phyloP scores from a whole-genome alignment of 1,140 invertebrate genomes.

The Heliothis virescens region DNA sequence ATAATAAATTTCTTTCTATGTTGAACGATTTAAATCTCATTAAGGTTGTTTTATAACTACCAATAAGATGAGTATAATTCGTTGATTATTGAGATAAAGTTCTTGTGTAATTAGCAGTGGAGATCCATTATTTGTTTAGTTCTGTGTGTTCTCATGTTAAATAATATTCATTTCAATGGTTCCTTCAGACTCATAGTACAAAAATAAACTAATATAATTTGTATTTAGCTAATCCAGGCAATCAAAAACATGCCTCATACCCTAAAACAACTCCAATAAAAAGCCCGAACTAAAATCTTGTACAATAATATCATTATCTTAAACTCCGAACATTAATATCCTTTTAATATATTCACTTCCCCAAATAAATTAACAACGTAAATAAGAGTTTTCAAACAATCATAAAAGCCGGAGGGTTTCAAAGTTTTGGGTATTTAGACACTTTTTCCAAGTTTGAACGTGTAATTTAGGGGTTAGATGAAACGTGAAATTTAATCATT shows the following conservation, averaged over 20 bases:
- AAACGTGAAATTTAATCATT: conserved; percentile 52
- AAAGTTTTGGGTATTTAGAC: conserved; percentile 49
- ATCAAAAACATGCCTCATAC: neutral
- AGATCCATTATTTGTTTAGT: too few relatives aligned
- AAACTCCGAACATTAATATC: conserved; percentile 71
- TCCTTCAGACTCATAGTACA: too few relatives aligned
- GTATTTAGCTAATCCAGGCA: neutral
- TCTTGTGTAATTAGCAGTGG: too few relatives aligned
- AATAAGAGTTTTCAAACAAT: conserved; percentile 61
- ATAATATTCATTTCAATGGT: too few relatives aligned
- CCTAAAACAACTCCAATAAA: conserved; percentile 21
- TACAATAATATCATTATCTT: conserved; percentile 53
- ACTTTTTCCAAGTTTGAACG: conserved; percentile 52
- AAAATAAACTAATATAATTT: too few relatives aligned
- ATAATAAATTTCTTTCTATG: too few relatives aligned
- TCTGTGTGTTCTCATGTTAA: too few relatives aligned
- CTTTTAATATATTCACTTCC: conserved; percentile 73
- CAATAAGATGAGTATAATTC: too few relatives aligned
- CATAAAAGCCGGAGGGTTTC: conserved; percentile 45
- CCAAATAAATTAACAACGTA: conserved; percentile 74
- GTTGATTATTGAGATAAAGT: too few relatives aligned
- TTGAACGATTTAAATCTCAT: too few relatives aligned
- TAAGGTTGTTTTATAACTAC: too few relatives aligned
- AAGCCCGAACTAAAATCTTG: conserved; percentile 12
- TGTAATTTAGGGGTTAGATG: conserved; percentile 53